phyloP scores from a whole-genome alignment of 1,140 invertebrate genomes.

The Paralvinella palmiformis region DNA sequence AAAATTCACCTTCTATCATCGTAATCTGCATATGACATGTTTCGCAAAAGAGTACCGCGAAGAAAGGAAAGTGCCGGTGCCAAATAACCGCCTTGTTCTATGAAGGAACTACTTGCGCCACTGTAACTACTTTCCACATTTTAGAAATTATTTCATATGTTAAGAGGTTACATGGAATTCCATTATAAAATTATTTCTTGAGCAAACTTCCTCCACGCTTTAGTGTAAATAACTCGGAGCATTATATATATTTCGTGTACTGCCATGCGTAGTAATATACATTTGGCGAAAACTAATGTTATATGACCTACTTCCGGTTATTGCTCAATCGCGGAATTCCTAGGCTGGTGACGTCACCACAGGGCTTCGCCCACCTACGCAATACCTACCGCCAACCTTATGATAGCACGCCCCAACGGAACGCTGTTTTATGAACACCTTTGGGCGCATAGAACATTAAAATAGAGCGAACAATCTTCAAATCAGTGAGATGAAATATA shows the following conservation, averaged over 20 bases:
- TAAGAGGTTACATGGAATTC: not conserved
- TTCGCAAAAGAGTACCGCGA: slow-evolving; percentile 6
- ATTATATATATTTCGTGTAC: not conserved
- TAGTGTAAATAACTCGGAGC: not conserved
- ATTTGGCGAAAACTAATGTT: too few relatives aligned
- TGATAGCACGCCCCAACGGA: too few relatives aligned
- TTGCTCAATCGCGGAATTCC: too few relatives aligned
- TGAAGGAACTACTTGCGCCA: not conserved
- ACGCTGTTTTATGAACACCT: too few relatives aligned
- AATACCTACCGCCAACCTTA: too few relatives aligned
- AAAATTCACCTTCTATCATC: slow-evolving; percentile 11
- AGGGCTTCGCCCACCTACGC: too few relatives aligned
- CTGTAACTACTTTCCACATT: not conserved
- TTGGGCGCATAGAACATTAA: too few relatives aligned
- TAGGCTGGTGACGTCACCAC: too few relatives aligned
- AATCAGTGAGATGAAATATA: too few relatives aligned
- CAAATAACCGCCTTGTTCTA: not conserved
- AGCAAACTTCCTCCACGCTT: not conserved
- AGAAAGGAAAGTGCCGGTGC: slow-evolving; percentile 4
- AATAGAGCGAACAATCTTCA: too few relatives aligned
- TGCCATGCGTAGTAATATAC: too few relatives aligned
- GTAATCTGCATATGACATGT: slow-evolving; percentile 7
- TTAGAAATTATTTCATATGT: not conserved
- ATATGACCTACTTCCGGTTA: too few relatives aligned
- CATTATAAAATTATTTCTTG: not conserved